Percentiles rank a stretch among this genome's conserved stretches.
Conservation (phyloP, 2,113 vertebrate genomes). For the Siniperca knerii region DNA sequence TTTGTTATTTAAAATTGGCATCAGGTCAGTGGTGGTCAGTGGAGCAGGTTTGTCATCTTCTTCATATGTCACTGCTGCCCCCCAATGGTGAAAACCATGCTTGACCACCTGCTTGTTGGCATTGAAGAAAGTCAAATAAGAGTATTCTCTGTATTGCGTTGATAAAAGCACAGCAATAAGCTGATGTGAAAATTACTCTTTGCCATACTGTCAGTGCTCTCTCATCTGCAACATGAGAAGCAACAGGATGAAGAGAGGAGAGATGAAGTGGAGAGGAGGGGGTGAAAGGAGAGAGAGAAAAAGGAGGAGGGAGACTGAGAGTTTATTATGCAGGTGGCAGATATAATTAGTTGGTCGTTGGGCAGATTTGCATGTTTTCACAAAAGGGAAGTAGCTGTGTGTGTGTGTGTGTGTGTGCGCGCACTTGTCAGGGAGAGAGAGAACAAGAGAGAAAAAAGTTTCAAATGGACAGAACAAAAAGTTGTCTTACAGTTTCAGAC, state of each 20-base stretch:
- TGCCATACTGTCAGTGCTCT: background rate
- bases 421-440: background rate
- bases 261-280: slow-evolving; percentile 28
- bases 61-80: slow-evolving; percentile 68
- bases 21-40: slow-evolving; percentile 44
- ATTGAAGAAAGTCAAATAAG: background rate
- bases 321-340: slow-evolving; percentile 85
- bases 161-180: background rate
- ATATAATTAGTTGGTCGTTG: slow-evolving; percentile 89
- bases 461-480: slow-evolving; percentile 62
- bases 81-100: slow-evolving; percentile 60
- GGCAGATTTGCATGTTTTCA: slow-evolving; percentile 86
- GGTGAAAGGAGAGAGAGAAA: slow-evolving; percentile 47
- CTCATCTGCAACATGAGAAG: slow-evolving; percentile 18
- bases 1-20: background rate
- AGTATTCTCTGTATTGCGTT: background rate
- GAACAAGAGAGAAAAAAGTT: slow-evolving; percentile 39
- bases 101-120: slow-evolving; percentile 22
- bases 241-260: slow-evolving; percentile 34
- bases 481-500: slow-evolving; percentile 40
- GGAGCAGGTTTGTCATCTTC: slow-evolving; percentile 5
- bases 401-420: slow-evolving; percentile 34
- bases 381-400: slow-evolving; percentile 84
- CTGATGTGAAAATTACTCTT: slow-evolving; percentile 3
- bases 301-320: slow-evolving; percentile 62